Evolutionary conservation across 2,113 vertebrate species (phyloP).

Genomic region (Myrmophylax atrothorax): DNA sequence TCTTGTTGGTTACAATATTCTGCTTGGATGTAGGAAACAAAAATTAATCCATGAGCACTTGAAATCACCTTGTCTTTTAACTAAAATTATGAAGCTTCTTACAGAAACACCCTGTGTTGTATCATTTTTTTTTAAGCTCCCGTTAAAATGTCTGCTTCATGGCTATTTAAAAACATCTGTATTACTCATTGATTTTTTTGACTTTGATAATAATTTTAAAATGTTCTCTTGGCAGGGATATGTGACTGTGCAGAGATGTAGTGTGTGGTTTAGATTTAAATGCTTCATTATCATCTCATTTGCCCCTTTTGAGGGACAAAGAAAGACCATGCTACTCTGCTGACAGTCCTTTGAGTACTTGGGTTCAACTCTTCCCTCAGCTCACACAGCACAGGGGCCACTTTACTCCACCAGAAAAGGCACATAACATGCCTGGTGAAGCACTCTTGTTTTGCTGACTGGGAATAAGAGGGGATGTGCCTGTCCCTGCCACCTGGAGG

Average conservation of each 20-base stretch:
- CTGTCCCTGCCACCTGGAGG: neutral
- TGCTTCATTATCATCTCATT: neutral
- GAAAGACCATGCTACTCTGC: rapidly evolving
- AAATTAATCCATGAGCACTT: neutral
- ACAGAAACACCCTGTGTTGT: neutral
- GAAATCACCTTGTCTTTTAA: neutral
- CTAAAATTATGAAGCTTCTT: neutral
- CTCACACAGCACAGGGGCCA: neutral
- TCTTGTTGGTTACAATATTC: neutral
- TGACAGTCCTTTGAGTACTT: neutral
- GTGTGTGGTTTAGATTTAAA: neutral
- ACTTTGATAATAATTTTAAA: neutral
- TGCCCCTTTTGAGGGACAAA: neutral
- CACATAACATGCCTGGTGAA: neutral
- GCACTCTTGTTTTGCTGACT: neutral
- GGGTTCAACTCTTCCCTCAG: neutral
- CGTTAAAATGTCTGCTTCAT: neutral
- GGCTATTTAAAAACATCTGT: neutral
- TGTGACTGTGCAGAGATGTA: neutral
- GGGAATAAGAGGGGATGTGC: neutral
- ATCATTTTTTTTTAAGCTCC: neutral
- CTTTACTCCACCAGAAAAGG: neutral
- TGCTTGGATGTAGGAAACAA: neutral
- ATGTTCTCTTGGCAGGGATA: neutral
- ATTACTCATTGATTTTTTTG: neutral